These are phyloP conservation scores for Rhopalosiphum padi DNA, from an alignment of 1,140 invertebrate species.

Conservation along the genomic window DNA sequence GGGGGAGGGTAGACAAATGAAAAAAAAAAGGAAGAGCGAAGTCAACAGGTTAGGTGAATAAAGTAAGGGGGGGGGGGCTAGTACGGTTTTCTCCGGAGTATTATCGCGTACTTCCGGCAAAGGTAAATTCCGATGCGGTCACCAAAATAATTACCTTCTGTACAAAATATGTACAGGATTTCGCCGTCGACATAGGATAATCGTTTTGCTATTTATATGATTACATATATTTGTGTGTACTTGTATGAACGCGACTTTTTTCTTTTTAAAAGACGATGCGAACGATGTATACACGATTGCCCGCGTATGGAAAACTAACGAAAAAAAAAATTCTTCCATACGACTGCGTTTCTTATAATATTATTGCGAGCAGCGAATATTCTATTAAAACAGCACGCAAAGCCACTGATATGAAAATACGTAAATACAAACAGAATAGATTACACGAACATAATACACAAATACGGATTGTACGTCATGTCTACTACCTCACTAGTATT, in stretches of 20 bases:
- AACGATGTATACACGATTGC: background rate
- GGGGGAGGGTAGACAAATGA: background rate
- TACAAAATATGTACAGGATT: background rate
- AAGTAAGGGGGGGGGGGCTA: background rate
- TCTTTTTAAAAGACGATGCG: background rate
- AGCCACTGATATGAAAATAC: background rate
- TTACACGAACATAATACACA: background rate
- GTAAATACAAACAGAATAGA: background rate
- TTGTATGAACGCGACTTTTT: background rate
- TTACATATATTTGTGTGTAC: too few species aligned
- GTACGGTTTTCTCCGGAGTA: background rate
- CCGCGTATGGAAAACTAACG: background rate
- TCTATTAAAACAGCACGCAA: background rate
- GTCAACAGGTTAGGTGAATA: background rate
- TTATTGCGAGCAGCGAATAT: background rate
- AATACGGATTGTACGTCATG: background rate
- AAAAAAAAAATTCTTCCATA: background rate
- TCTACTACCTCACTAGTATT: too few species aligned
- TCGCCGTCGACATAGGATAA: background rate
- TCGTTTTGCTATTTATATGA: too few species aligned
- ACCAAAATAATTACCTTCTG: background rate
- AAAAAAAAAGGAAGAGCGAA: slow-evolving; percentile 1
- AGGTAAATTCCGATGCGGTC: slow-evolving; percentile 20
- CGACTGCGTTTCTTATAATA: background rate
- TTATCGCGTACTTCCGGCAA: background rate